These are phyloP conservation scores for Choristoneura rosaceana DNA, from an alignment of 2,888 invertebrate genomes.

Conservation along the genomic window DNA sequence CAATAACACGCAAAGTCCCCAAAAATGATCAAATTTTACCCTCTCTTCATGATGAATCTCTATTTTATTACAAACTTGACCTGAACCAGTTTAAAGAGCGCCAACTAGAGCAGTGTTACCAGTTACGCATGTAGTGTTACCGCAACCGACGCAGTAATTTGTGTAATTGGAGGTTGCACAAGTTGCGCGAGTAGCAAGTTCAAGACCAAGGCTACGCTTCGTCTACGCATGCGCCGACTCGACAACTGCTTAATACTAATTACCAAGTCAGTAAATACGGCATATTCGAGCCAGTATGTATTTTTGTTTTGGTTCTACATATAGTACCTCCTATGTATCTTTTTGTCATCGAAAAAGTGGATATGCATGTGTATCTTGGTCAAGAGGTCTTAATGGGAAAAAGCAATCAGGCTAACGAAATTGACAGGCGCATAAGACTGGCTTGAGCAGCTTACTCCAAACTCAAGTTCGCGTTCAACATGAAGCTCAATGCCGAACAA, in stretches of 20 bases:
- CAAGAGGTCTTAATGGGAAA: too few species aligned
- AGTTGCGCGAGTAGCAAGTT: slow-evolving; percentile 50
- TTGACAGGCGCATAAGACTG: too few species aligned
- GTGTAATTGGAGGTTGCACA: slow-evolving; percentile 33
- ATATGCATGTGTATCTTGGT: too few species aligned
- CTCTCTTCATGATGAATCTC: not conserved
- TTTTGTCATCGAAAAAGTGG: too few species aligned
- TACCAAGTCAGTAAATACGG: not conserved
- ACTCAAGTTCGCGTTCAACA: too few species aligned
- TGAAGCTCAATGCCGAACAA: too few species aligned
- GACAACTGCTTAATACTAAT: not conserved
- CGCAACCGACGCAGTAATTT: slow-evolving; percentile 18
- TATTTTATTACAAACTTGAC: not conserved
- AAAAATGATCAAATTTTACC: not conserved
- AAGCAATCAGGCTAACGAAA: too few species aligned
- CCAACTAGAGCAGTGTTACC: not conserved
- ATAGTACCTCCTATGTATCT: too few species aligned
- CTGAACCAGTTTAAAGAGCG: not conserved
- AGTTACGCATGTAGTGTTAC: slow-evolving; percentile 23
- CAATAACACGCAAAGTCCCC: not conserved
- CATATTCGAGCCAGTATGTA: too few species aligned
- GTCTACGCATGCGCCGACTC: slow-evolving; percentile 38
- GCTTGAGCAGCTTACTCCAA: too few species aligned
- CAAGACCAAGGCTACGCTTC: slow-evolving; percentile 63
- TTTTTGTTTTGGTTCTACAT: too few species aligned